Base-by-base conservation (phyloP, 2,888 invertebrate genomes). In the Unio delphinus region DNA sequence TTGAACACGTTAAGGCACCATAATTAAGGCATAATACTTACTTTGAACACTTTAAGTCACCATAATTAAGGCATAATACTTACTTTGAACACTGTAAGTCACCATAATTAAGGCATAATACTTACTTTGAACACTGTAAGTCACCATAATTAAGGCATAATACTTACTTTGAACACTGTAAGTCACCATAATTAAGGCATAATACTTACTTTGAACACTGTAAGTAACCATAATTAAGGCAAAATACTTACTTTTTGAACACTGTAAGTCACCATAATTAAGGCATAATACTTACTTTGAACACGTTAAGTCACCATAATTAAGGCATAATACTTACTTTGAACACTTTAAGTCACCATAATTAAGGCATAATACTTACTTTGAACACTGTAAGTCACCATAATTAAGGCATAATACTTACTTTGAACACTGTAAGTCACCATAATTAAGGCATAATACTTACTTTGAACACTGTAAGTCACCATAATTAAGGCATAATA, bases 201-300 rank as follows among this genome's bases (percentile, higher is more conserved):
- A 78, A 79, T 73, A 80, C 60, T 72, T 73, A 80, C 60, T 72
- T 79, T 28, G 78, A 79, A 17, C 45, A 45, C 34, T 45, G 3
- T 34, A 5, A 5, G 0, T 34, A 0, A 1, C 6, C 34, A 34
- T 4, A 34, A 34, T 34, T 45, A 45, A 45, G 45, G 28, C 61
- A 23, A 67, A 78, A 23, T 23, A 23, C 23, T 23, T 23, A 23
- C 23, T 23, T 23, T 23, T 23, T 23, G 23, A 3, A 45, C 45
- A 45, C 34, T 45, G 3, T 34, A 5, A 5, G 0, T 34, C 6
- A 1, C 6, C 34, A 34, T 34, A 34, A 34, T 34, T 45, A 45
- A 45, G 45, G 28, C 61, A 23, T 68, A 78, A 79, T 73, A 80
- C 81, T 28, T 64, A 67, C 61, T 72, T 79, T 28, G 78, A 79